Conservation (phyloP, 2,113 vertebrate species). For the Lepus americanus region DNA sequence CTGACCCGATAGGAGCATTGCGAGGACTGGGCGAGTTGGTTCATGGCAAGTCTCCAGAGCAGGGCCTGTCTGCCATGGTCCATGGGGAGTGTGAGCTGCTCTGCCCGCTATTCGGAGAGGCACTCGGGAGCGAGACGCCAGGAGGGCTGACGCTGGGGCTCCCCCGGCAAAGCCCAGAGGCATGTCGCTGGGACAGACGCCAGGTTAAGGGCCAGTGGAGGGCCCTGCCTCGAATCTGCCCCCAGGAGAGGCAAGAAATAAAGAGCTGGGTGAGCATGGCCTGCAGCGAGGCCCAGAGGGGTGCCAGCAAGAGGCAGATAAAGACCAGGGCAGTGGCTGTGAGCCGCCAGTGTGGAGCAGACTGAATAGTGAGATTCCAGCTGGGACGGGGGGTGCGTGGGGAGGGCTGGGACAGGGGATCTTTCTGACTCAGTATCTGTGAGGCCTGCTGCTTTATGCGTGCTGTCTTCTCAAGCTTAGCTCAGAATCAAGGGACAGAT, state of each 20-base stretch:
- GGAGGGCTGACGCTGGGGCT: conserved; percentile 53
- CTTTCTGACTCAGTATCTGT: not conserved
- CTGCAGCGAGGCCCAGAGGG: not conserved
- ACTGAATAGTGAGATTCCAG: not conserved
- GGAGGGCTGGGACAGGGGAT: not conserved
- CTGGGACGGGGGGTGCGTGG: not conserved
- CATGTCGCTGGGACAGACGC: conserved; percentile 51
- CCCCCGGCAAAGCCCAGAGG: conserved; percentile 70
- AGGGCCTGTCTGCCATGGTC: not conserved
- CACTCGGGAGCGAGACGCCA: conserved; percentile 1
- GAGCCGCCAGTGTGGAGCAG: not conserved
- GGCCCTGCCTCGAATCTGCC: conserved; percentile 38
- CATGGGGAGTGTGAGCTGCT: not conserved
- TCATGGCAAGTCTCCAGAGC: not conserved
- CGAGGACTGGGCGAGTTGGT: not conserved
- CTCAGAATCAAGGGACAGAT: not conserved
- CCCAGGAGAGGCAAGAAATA: not conserved
- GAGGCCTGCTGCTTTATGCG: not conserved
- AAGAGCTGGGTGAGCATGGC: not conserved
- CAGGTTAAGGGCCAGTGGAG: conserved; percentile 66
- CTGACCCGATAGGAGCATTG: not conserved
- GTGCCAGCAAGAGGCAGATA: no score
- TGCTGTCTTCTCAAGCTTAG: not conserved
- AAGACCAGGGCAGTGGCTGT: no score
- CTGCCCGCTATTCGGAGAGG: not conserved